Percentiles rank a stretch among this genome's conserved stretches.
Conservation (phyloP, 2,888 invertebrate species). For the Volucella bombylans region DNA sequence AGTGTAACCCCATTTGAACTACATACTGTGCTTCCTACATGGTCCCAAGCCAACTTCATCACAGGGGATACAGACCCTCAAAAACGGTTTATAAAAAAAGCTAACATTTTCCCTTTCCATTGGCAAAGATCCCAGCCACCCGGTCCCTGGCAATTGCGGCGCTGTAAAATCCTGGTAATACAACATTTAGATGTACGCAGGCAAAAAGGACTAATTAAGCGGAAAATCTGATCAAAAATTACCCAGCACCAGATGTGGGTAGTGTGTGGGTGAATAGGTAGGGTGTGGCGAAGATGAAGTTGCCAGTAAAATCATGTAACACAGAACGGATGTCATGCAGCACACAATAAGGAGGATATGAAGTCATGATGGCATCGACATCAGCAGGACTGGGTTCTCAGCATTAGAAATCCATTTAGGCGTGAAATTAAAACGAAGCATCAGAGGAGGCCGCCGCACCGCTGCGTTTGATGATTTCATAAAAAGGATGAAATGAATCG, state of each 20-base stretch:
- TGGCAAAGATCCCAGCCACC: neutral
- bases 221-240: constrained; percentile 60
- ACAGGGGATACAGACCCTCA: too few relatives aligned
- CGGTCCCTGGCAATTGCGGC: constrained; percentile 1
- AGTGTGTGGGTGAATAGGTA: neutral
- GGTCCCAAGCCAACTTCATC: too few relatives aligned
- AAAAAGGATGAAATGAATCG: constrained; percentile 8
- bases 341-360: neutral
- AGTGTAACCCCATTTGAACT: too few relatives aligned
- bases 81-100: too few relatives aligned
- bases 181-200: constrained; percentile 34
- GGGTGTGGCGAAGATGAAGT: neutral
- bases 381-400: neutral
- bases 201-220: constrained; percentile 56
- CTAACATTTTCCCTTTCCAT: neutral
- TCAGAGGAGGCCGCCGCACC: neutral
- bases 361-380: neutral
- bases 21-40: too few relatives aligned
- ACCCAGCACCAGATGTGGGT: constrained; percentile 15
- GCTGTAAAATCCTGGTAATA: constrained; percentile 36
- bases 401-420: constrained; percentile 18
- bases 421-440: constrained; percentile 30
- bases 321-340: neutral
- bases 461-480: constrained; percentile 13
- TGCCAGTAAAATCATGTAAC: neutral